Conservation (phyloP, 2,888 invertebrate genomes). For the Caenorhabditis doughertyi region DNA sequence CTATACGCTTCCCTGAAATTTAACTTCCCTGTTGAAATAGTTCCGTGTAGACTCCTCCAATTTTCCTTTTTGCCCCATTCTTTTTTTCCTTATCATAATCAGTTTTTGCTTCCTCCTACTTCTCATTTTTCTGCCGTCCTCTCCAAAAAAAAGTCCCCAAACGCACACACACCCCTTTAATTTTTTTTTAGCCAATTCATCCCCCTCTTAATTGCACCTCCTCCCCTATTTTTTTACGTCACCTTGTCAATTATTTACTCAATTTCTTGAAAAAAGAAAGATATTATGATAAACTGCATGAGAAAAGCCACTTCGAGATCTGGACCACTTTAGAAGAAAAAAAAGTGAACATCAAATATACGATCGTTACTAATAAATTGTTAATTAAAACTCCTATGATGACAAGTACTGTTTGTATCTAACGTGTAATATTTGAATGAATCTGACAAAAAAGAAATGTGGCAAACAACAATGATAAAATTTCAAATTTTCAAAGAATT, state of each 20-base stretch:
- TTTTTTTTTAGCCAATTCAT: background rate
- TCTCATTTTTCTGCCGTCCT: background rate
- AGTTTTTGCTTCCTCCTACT: background rate
- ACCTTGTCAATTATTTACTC: conserved; percentile 17
- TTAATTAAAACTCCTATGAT: conserved; percentile 32
- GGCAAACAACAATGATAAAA: conserved; percentile 13
- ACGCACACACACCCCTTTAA: conserved; percentile 23
- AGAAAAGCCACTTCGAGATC: conserved; percentile 43
- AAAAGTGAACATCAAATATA: conserved; percentile 21
- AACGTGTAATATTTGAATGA: conserved; percentile 23
- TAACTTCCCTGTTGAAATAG: conserved; percentile 35
- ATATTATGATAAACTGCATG: conserved; percentile 44
- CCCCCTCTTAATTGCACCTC: background rate
- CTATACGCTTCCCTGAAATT: conserved; percentile 6
- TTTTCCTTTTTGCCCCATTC: background rate
- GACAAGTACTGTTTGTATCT: conserved; percentile 12
- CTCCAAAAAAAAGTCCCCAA: conserved; percentile 18
- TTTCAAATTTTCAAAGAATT: conserved; percentile 5
- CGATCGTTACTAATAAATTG: conserved; percentile 60
- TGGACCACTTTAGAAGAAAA: conserved; percentile 34
- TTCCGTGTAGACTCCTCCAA: conserved; percentile 52
- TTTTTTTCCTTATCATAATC: conserved; percentile 25
- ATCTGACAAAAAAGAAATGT: background rate
- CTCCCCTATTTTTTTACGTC: background rate
- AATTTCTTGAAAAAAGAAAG: conserved; percentile 16